These are phyloP conservation scores for Dasypogon diadema DNA, from an alignment of 2,888 invertebrate genomes.

Conservation along the genomic window DNA sequence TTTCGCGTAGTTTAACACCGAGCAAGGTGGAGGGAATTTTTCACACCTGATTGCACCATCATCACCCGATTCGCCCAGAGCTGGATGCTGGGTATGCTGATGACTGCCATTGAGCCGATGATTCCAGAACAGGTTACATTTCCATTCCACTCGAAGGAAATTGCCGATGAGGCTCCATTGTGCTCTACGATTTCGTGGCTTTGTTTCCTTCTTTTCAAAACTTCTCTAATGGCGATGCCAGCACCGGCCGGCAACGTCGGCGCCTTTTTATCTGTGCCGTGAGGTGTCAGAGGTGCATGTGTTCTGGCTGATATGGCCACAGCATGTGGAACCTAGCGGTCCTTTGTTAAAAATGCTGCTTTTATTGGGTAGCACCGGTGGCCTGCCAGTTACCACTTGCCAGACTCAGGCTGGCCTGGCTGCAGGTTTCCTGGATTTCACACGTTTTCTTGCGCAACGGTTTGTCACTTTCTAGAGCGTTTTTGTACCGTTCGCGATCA, in stretches of 20 bases:
- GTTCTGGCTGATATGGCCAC: not conserved
- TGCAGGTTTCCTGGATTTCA: not conserved
- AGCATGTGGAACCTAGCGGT: not conserved
- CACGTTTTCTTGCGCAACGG: slow-evolving; percentile 22
- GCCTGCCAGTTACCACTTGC: not conserved
- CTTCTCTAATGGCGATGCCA: slow-evolving; percentile 6
- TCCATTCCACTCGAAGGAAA: slow-evolving; percentile 17
- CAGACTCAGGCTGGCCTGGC: too few species aligned
- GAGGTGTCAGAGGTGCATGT: slow-evolving; percentile 36
- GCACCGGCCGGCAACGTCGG: not conserved
- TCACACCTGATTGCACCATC: slow-evolving; percentile 47
- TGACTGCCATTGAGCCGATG: not conserved
- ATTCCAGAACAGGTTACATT: slow-evolving; percentile 23
- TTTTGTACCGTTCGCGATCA: not conserved
- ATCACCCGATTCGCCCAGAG: not conserved
- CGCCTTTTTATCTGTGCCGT: slow-evolving; percentile 27
- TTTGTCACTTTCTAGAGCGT: slow-evolving; percentile 3
- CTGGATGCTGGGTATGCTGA: not conserved
- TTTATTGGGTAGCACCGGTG: not conserved
- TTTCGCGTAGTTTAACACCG: slow-evolving; percentile 49
- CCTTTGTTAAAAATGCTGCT: slow-evolving; percentile 3
- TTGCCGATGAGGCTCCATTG: slow-evolving; percentile 22
- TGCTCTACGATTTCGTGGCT: slow-evolving; percentile 23
- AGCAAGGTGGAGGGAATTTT: slow-evolving; percentile 38
- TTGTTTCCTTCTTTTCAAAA: slow-evolving; percentile 29